Evolutionary conservation across 1,140 invertebrate genomes (phyloP).

Genomic region (Eupristina koningsbergeri): DNA sequence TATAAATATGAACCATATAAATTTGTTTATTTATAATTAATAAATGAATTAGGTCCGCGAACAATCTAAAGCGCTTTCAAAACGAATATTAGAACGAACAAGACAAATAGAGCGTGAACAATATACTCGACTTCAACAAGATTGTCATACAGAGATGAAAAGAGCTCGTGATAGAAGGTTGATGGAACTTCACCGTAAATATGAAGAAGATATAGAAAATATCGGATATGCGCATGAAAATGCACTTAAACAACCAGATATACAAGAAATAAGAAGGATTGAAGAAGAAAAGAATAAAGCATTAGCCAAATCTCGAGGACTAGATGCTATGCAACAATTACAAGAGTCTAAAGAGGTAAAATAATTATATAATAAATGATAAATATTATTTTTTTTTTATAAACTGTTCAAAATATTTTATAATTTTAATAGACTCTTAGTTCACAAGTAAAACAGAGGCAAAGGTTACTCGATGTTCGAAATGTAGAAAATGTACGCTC

Average conservation of each 20-base stretch:
- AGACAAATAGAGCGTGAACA: slow-evolving; percentile 68
- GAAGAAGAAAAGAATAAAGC: slow-evolving; percentile 63
- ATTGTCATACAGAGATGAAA: slow-evolving; percentile 66
- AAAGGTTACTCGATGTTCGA: slow-evolving; percentile 67
- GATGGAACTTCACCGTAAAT: slow-evolving; percentile 71
- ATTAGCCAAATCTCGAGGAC: slow-evolving; percentile 67
- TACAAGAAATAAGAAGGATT: slow-evolving; percentile 60
- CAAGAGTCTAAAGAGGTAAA: slow-evolving; percentile 60
- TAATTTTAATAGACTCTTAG: slow-evolving; percentile 25
- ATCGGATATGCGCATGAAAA: slow-evolving; percentile 72
- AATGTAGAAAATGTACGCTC: slow-evolving; percentile 72
- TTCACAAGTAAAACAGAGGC: slow-evolving; percentile 54
- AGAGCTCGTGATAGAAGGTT: slow-evolving; percentile 70
- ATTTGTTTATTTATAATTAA: background rate
- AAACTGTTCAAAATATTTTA: too few relatives aligned
- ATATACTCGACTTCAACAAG: slow-evolving; percentile 67
- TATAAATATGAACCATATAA: background rate
- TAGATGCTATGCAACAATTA: slow-evolving; percentile 64
- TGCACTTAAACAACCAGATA: slow-evolving; percentile 66
- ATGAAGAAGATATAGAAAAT: slow-evolving; percentile 71
- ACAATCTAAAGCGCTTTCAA: slow-evolving; percentile 74
- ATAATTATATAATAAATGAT: background rate
- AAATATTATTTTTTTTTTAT: too few relatives aligned
- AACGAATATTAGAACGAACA: slow-evolving; percentile 70
- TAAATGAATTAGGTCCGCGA: slow-evolving; percentile 70